A percentile compares a stretch with the other conserved stretches of the same genome.
Evolutionary conservation across 2,888 invertebrate genomes (phyloP).

Genomic region (Drosophila rellima): DNA sequence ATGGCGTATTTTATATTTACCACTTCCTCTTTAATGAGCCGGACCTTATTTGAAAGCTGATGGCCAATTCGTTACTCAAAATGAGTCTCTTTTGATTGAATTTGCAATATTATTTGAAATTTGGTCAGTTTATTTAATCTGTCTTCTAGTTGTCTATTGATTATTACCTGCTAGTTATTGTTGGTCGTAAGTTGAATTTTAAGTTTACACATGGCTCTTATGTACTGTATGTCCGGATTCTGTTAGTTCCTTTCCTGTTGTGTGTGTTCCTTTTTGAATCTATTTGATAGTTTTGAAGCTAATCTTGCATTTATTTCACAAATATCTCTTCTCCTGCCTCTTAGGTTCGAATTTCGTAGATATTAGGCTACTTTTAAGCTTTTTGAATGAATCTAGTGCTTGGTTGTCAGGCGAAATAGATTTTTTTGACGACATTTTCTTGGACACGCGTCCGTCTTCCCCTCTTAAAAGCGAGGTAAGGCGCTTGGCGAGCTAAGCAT

Average conservation of each 20-base stretch:
- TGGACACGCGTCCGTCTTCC: no score
- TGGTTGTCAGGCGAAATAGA: no score
- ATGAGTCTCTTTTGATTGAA: neutral
- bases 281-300: conserved; percentile 1
- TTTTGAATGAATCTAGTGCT: no score
- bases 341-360: no score
- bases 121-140: no score
- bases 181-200: conserved; percentile 5
- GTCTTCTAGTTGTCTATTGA: conserved; percentile 10
- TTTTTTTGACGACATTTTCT: no score
- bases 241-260: conserved; percentile 6
- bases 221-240: neutral
- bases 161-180: conserved; percentile 13
- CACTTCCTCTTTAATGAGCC: conserved; percentile 1
- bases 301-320: no score
- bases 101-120: conserved; percentile 1
- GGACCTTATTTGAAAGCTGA: neutral
- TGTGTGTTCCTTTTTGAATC: conserved; percentile 4
- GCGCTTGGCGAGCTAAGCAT: no score
- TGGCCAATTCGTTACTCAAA: conserved; percentile 1
- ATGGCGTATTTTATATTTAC: conserved; percentile 7
- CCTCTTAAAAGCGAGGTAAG: no score
- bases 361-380: no score
- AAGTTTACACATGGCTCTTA: conserved; percentile 3
- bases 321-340: no score